Base-by-base conservation (phyloP, 2,113 vertebrate genomes). In the Rhineura floridana region DNA sequence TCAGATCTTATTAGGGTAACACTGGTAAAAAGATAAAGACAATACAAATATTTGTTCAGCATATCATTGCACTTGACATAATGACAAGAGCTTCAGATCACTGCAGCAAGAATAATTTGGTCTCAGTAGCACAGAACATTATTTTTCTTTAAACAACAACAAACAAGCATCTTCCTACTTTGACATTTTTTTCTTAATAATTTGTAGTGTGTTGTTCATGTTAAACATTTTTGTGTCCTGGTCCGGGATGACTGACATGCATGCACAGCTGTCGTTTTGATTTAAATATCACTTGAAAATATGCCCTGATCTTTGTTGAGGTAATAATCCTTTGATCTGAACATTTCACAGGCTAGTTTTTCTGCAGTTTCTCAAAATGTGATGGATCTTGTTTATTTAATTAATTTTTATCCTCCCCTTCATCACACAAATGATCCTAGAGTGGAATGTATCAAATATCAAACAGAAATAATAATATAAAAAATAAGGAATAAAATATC, bases 21-120 rank as follows among this genome's bases (percentile, higher is more conserved):
- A 1, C 91, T 89, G 91, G 83, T 69, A 90, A 80, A 93, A 70
- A 89, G 59, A 90, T 30, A 75, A 92, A 91, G 69, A 10, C 48
- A 75, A 39, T 87, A 84, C 88, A 93, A 95, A 95, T 94, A 93
- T 91, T 95, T 95, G 78, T 87, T 94, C 86, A 84, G 84, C 86
- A 93, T 92, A 90, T 94, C 50, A 77, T 55, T 88, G 46, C 84
- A 88, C 87, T 94, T 94, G 86, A 93, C 69, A 94, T 88, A 91
- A 93, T 91, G 84, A 95, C 63, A 80, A 70, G 72, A 77, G 48
- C 83, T 89, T 90, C 81, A 89, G 90, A 91, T 84, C 3, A 72
- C 59, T 48, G 23, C 59, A 89, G 62, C n/a, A 89, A 77, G 77
- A 28, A 91, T 86, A 90, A 93, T 87, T 81, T 73, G 48, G 23